Evolutionary conservation across 2,797 vertebrate species (phyloP), one percentile per base, ranked within the genome.

Genomic region (Crocidura indochinensis): DNA sequence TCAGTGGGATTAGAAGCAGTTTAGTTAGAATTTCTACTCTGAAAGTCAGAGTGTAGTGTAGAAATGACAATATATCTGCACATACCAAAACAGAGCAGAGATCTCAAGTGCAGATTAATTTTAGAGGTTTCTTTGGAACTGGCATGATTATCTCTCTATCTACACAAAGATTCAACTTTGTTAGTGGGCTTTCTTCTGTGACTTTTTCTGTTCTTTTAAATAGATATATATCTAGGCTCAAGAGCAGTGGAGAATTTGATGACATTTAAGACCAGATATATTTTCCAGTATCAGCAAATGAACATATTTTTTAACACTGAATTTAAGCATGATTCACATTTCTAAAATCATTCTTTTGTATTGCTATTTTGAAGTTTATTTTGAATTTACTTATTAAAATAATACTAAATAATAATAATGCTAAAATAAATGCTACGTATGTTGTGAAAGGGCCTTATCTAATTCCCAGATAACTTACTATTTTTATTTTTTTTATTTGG

Each of bases 321-420:
- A 73, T 81, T 77, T 84, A 72, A 67, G 62, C 19, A 75, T 20
- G 77, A 26, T 75, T 67, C 6, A 73, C 17, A 75, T 29, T 77
- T 81, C 84, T 64, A 81, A 51, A 69, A 78, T 75, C 26, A 26
- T 84, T 75, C 26, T 46, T 84, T 19, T 71, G 44, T 51, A 44
- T 38, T 67, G 14, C 53, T 60, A n/a, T 56, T 19, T 53, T 51
- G 38, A 92, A 90, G 27, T 27, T 65, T 46, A 38, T 38, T 38
- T 38, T 38, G 38, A 38, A 38, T 2, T 38, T 38, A 38, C 5
- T 38, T 38, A 38, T 38, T 38, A 38, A 38, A 38, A 38, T 38
- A 38, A 38, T 38, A 5, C 38, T 38, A 38, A 38, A 38, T 38
- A 38, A 38, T 38, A 38, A 38, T 38, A 38, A 38, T 38, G 38